Base-by-base conservation (phyloP, 2,113 vertebrate genomes). In the Canis aureus region DNA sequence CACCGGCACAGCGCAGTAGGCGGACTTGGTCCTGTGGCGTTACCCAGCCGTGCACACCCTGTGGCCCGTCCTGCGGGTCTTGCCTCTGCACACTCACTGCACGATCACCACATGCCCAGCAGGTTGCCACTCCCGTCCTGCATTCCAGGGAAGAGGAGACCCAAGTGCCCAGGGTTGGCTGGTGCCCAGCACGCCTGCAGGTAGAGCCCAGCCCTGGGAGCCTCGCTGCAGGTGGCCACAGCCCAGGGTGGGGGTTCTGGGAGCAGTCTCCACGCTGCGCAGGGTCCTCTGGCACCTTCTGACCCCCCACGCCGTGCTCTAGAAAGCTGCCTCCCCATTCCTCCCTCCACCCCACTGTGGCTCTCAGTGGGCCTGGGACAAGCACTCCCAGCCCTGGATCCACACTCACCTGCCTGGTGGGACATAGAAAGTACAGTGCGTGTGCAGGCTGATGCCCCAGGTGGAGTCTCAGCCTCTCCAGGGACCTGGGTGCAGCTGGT, bases 21-120 rank as follows among this genome's bases (percentile, higher is more conserved):
- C 19, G 43, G 43, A 2, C 13, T 51, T 8, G 6, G 43, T 8
- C 43, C 74, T 5, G 13, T 1, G 13, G 74, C 1, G 7, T 43
- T 27, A 3, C 22, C 0, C 17, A 49, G 12, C 38, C 25, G 0
- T 4, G 73, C 15, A 43, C 2, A 1, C 73, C 7, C 25, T 0
- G 43, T 25, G 2, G 73, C 23, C 35, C 8, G 8, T 49, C 43
- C 3, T 8, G 15, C 9, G 12, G 73, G 71, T 12, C 8, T 3
- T 51, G 15, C 16, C 73, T 4, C 43, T 0, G 8, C 27, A 16
- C 3, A 15, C 15, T 27, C 73, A 8, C 43, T 0, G 8, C 27
- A 16, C 3, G 25, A 13, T 51, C 13, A 16, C 43, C 25, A 0
- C 74, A 4, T 25, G 4, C 43, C 43, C 23, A 8, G 23, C 43